Conservation (phyloP, 2,797 vertebrate species). For the Spinus olivaceus region DNA sequence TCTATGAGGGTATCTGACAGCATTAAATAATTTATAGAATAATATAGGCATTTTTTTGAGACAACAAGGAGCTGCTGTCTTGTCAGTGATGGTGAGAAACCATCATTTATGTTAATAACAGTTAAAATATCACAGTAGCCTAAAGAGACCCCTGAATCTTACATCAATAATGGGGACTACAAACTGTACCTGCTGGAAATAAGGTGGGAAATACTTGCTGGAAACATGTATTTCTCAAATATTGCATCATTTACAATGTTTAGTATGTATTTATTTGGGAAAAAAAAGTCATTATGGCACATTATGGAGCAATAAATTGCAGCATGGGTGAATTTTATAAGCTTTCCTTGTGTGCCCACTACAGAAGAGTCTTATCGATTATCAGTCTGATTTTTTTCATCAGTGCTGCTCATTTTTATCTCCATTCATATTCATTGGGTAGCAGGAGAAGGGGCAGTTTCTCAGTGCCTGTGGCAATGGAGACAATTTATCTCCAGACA, state of each 20-base stretch:
- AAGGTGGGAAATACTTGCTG: not conserved
- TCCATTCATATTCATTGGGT: not conserved
- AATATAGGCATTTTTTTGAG: not conserved
- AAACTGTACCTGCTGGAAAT: not conserved
- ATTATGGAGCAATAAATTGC: not conserved
- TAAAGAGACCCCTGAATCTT: not conserved
- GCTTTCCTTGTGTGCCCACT: not conserved
- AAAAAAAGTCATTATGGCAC: not conserved
- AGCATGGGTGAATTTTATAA: not conserved
- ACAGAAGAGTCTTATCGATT: not conserved
- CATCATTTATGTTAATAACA: not conserved
- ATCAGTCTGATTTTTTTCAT: not conserved
- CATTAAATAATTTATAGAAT: not conserved
- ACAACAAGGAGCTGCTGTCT: not conserved
- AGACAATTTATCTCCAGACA: not conserved
- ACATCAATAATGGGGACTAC: not conserved
- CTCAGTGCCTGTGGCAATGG: not conserved
- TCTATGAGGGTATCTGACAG: not conserved
- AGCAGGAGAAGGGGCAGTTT: not conserved
- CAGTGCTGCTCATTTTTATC: not conserved
- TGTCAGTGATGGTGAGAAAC: not conserved
- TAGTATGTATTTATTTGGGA: not conserved
- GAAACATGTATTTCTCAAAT: not conserved
- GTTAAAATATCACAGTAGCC: not conserved
- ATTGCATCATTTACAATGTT: not conserved